Conservation (phyloP, 1,140 invertebrate genomes). For the Cyphomyrmex costatus region DNA sequence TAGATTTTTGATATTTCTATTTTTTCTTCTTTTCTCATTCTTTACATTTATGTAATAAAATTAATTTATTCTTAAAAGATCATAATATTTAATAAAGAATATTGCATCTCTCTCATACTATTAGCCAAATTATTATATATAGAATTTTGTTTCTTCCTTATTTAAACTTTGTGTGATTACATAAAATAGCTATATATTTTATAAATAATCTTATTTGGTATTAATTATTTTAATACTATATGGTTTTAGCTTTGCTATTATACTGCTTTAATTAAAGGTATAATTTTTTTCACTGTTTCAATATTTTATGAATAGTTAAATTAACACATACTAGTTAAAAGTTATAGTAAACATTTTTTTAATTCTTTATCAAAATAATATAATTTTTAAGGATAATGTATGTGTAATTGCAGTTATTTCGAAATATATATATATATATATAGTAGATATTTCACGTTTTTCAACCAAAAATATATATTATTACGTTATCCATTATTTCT, state of each 20-base stretch:
- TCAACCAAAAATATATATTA: background rate
- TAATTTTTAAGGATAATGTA: background rate
- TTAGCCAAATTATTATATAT: slow-evolving; percentile 1
- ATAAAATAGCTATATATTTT: background rate
- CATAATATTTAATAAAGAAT: background rate
- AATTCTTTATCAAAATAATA: background rate
- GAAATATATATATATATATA: background rate
- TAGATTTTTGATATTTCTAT: background rate
- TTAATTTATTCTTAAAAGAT: background rate
- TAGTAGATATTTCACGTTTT: background rate
- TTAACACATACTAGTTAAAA: background rate
- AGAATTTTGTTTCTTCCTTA: background rate
- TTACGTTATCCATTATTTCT: background rate
- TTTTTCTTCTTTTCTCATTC: background rate
- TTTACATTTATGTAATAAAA: background rate
- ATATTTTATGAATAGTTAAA: background rate
- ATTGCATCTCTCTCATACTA: background rate
- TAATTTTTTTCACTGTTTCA: background rate
- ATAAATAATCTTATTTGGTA: background rate
- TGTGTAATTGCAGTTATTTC: background rate
- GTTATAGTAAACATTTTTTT: background rate
- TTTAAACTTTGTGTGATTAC: background rate
- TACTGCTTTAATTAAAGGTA: background rate
- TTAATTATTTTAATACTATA: background rate
- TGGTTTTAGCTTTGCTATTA: background rate